A percentile compares a stretch with the other conserved stretches of the same genome.
phyloP scores from a whole-genome alignment of 2,113 vertebrate species.

The Cinclus mexicanus region DNA sequence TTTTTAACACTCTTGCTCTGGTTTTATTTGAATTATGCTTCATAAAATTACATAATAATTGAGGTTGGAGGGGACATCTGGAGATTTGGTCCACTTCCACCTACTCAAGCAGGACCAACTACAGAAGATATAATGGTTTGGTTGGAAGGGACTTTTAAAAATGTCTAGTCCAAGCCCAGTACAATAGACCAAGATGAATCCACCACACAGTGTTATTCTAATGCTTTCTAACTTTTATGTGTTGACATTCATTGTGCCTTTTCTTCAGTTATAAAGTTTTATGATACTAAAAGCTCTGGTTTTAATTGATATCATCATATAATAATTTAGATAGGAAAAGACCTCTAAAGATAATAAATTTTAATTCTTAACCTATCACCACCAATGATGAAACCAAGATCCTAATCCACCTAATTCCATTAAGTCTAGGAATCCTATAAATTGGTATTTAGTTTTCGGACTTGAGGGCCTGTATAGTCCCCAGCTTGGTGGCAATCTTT shows the following conservation, averaged over 20 bases:
- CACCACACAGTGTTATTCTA: neutral
- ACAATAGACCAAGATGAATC: neutral
- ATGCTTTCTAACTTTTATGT: neutral
- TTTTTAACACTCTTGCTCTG: neutral
- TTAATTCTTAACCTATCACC: neutral
- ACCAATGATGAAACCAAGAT: neutral
- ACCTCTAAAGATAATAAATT: neutral
- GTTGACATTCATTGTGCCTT: neutral
- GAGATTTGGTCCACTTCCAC: neutral
- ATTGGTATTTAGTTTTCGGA: fast-evolving
- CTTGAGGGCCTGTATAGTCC: neutral
- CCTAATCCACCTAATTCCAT: neutral
- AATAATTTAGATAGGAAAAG: neutral
- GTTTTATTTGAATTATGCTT: neutral
- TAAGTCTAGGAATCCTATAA: neutral
- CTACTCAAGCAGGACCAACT: neutral
- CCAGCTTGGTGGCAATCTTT: neutral
- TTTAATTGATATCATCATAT: neutral
- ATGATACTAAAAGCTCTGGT: neutral
- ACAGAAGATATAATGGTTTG: neutral
- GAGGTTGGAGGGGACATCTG: neutral
- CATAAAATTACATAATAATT: neutral
- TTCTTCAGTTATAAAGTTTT: neutral
- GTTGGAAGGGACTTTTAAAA: neutral
- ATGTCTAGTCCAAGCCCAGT: neutral